A percentile compares a stretch with the other conserved stretches of the same genome.
Conservation (phyloP, 1,140 invertebrate species). For the Rhynchophorus ferrugineus region DNA sequence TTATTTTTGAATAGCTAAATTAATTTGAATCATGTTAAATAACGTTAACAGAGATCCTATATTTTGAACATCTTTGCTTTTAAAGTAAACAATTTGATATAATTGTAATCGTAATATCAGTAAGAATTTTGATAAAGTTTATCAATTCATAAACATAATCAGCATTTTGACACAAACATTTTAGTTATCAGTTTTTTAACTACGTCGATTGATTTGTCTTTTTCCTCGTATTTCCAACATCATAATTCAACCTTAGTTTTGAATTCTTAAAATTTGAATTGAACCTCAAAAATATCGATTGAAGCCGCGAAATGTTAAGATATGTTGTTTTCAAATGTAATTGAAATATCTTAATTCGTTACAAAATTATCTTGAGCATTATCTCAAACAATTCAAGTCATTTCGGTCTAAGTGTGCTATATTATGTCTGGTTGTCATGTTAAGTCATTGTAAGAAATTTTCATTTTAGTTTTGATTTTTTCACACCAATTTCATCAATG, state of each 20-base stretch:
- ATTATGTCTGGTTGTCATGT: too few relatives aligned
- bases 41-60: background rate
- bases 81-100: background rate
- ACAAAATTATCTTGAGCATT: too few relatives aligned
- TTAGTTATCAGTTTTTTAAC: background rate
- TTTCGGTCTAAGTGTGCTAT: too few relatives aligned
- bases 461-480: too few relatives aligned
- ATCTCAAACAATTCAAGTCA: too few relatives aligned
- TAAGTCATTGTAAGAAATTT: too few relatives aligned
- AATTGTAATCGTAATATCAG: background rate
- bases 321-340: too few relatives aligned
- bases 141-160: background rate
- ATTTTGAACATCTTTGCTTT: background rate
- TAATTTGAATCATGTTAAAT: too few relatives aligned
- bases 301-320: too few relatives aligned
- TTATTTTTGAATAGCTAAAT: background rate
- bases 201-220: background rate
- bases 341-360: too few relatives aligned
- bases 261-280: background rate
- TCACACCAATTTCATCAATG: too few relatives aligned
- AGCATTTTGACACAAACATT: background rate
- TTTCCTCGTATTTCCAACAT: background rate
- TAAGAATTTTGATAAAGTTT: background rate
- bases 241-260: background rate
- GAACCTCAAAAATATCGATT: too few relatives aligned